Conservation (phyloP, 2,113 vertebrate genomes). For the Gobio gobio region DNA sequence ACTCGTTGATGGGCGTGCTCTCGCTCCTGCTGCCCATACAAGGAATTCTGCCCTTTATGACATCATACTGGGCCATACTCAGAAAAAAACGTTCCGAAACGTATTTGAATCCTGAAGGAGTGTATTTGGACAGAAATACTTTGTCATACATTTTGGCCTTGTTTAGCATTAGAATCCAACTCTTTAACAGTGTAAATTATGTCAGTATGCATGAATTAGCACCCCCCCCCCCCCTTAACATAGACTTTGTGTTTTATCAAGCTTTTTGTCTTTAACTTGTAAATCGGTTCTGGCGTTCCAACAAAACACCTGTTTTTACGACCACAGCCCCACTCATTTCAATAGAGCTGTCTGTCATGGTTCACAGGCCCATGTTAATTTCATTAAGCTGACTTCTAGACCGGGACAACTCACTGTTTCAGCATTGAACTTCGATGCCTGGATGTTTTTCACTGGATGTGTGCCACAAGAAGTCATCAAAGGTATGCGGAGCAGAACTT, state of each 20-base stretch:
- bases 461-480: slow-evolving; percentile 45
- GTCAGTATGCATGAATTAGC: too few relatives aligned
- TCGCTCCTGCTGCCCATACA: too few relatives aligned
- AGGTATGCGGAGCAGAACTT: slow-evolving; percentile 35
- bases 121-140: too few relatives aligned
- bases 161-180: too few relatives aligned
- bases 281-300: slow-evolving; percentile 15
- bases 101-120: too few relatives aligned
- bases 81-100: too few relatives aligned
- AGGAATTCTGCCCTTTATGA: too few relatives aligned
- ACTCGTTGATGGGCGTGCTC: too few relatives aligned
- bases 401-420: slow-evolving; percentile 19
- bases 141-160: too few relatives aligned
- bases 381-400: slow-evolving; percentile 39
- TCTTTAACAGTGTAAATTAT: too few relatives aligned
- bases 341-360: slow-evolving; percentile 36
- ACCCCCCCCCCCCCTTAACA: too few relatives aligned
- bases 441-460: not conserved
- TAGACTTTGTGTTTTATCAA: not conserved
- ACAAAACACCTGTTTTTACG: not conserved
- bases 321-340: slow-evolving; percentile 23
- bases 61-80: too few relatives aligned
- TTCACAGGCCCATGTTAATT: slow-evolving; percentile 40
- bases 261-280: slow-evolving; percentile 11
- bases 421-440: slow-evolving; percentile 23